Evolutionary conservation across 2,888 invertebrate species (phyloP), one percentile per base, ranked within the genome.

Genomic region (Himalopsyche japonica): DNA sequence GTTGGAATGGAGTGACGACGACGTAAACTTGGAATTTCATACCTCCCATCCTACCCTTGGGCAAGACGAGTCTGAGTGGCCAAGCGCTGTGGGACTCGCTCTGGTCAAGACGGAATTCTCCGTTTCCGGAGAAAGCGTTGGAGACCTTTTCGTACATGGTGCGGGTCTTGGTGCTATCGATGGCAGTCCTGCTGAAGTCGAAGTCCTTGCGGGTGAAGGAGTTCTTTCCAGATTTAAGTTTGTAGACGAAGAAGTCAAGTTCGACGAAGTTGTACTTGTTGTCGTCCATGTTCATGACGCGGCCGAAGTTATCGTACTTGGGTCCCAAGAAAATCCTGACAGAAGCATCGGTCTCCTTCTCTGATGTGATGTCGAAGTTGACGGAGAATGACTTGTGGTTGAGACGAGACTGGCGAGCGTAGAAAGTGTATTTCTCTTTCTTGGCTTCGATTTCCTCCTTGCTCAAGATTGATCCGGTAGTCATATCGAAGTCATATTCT

Each of bases 261-360:
- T 93, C 92, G 86, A 93, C 93, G 88, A 94, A 95, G 89, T 94
- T 93, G 88, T 91, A 90, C 89, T 93, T 92, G 89, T 93, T 93
- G n/a, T 94, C 90, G 85, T 92, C 91, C 20, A 95, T 88, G 85
- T 90, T 90, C 27, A 94, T 88, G 37, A 90, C 90, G 86, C 91
- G 92, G 76, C 92, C 93, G 78, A 92, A 91, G 87, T 92, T 91
- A 88, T 95, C 94, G 88, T 93, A 94, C 89, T 95, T 95, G 7
- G 96, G 96, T 86, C 95, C 95, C 49, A 95, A 88, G 92, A 94
- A 96, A 32, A 95, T 90, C 87, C 94, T 94, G 83, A 96, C 89
- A 18, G 93, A 91, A 1, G 93, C 94, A 85, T 94, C 92, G 57
- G 90, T 90, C 12, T 91, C 90, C 86, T 93, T 92, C 81, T 95